A percentile compares a stretch with the other conserved stretches of the same genome.
These are phyloP conservation scores for Galaxias olidus DNA, from an alignment of 2,797 vertebrate species.

Conservation along the genomic window DNA sequence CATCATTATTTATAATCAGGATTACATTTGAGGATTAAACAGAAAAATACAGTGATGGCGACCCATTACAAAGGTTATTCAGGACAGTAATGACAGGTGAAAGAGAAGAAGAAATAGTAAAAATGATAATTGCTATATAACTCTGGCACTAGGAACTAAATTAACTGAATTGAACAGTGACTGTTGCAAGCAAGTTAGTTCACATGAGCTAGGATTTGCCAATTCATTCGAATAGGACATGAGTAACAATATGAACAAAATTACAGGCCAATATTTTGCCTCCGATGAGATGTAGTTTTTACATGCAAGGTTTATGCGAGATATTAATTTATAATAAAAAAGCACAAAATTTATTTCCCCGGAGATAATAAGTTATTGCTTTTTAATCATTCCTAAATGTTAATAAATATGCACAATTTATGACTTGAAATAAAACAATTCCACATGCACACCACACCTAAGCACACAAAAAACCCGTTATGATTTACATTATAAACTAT, in stretches of 20 bases:
- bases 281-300: constrained; percentile 14
- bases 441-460: neutral
- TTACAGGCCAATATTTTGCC: constrained; percentile 10
- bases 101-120: too few species aligned
- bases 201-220: neutral
- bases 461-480: constrained; percentile 13
- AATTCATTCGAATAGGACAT: neutral
- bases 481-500: constrained; percentile 8
- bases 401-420: too few species aligned
- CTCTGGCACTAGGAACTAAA: constrained; percentile 9
- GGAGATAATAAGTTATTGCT: constrained; percentile 1
- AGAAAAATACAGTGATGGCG: too few species aligned
- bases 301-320: constrained; percentile 9
- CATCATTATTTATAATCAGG: too few species aligned
- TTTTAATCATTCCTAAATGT: too few species aligned
- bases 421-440: neutral
- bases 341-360: constrained; percentile 4
- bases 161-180: constrained; percentile 3
- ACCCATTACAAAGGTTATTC: too few species aligned
- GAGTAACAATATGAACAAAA: constrained; percentile 25
- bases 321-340: neutral
- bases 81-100: too few species aligned
- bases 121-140: neutral
- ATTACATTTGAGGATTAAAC: too few species aligned
- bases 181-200: constrained; percentile 16